phyloP scores from a whole-genome alignment of 2,113 vertebrate genomes.

The Elgaria multicarinata region DNA sequence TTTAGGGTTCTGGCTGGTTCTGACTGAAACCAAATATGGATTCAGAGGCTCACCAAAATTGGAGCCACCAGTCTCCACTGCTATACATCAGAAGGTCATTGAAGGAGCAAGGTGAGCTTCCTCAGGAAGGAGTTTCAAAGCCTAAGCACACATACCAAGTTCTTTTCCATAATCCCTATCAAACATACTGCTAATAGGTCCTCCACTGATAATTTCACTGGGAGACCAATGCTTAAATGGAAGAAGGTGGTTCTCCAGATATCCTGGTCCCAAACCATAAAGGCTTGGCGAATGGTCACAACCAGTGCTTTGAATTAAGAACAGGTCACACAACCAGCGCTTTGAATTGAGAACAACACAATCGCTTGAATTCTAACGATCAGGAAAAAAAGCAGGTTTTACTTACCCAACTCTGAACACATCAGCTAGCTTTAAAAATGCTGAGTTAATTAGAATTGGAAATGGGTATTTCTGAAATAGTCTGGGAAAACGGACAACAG shows the following conservation, averaged over 20 bases:
- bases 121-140: background rate
- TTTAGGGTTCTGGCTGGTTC: no score
- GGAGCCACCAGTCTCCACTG: no score
- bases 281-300: background rate
- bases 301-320: background rate
- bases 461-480: conserved; percentile 99
- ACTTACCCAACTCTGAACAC: conserved; percentile 96
- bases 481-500: conserved; percentile 95
- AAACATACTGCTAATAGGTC: background rate
- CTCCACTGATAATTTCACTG: background rate
- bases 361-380: rapidly evolving
- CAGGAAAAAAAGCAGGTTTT: rapidly evolving
- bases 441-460: conserved; percentile 98
- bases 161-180: background rate
- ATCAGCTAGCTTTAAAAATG: conserved; percentile 95
- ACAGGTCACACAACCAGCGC: background rate
- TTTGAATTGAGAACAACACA: background rate
- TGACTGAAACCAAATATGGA: no score
- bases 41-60: no score
- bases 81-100: background rate
- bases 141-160: background rate
- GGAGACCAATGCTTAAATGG: background rate
- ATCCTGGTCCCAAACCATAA: background rate
- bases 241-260: background rate
- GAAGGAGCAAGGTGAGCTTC: background rate